Conservation (phyloP, 2,113 vertebrate species). For the Gambusia holbrooki region DNA sequence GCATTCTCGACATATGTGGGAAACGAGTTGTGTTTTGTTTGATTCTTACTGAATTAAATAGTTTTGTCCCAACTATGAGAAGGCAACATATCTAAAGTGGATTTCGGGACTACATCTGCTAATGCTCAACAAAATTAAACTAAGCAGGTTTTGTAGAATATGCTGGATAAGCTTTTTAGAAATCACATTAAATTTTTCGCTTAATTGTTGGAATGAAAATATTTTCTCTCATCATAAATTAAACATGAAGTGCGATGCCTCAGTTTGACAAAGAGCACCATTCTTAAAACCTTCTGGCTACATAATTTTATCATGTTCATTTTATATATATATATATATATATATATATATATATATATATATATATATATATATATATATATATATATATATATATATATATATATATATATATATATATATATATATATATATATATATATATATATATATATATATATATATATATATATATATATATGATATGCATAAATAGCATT, state of each 20-base stretch:
- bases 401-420: too few species aligned
- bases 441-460: too few species aligned
- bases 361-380: too few species aligned
- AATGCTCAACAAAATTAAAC: slow-evolving; percentile 13
- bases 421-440: too few species aligned
- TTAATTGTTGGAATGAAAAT: slow-evolving; percentile 26
- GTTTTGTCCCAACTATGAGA: too few species aligned
- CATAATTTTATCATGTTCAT: background rate
- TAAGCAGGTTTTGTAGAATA: slow-evolving; percentile 31
- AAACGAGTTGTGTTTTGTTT: background rate
- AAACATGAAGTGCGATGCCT: background rate
- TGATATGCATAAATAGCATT: too few species aligned
- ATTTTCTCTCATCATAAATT: slow-evolving; percentile 4
- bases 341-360: too few species aligned
- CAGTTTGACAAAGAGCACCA: slow-evolving; percentile 6
- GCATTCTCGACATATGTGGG: too few species aligned
- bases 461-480: too few species aligned
- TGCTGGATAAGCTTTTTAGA: background rate
- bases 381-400: too few species aligned
- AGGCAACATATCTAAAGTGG: too few species aligned
- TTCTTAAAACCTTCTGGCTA: slow-evolving; percentile 3
- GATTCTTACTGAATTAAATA: background rate
- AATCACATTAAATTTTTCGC: slow-evolving; percentile 17
- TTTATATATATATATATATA: too few species aligned
- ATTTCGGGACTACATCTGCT: background rate